phyloP scores from a whole-genome alignment of 2,797 vertebrate species.

The Danio choprae region DNA sequence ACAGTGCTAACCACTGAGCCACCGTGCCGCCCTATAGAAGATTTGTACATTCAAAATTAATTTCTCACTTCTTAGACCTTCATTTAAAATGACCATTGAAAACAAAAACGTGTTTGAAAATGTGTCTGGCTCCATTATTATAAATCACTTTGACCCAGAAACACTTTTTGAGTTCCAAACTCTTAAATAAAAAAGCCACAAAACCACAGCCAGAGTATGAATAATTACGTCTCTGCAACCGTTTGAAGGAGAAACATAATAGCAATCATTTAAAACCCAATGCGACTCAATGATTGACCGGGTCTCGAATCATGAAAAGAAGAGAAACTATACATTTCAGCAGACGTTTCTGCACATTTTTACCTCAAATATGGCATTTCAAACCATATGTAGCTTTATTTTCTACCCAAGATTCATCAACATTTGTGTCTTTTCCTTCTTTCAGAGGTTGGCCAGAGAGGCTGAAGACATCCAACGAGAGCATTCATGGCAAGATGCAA shows the following conservation, averaged over 20 bases:
- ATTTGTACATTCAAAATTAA: background rate
- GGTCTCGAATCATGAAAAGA: background rate
- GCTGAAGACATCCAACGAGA: conserved; percentile 94
- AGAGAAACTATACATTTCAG: background rate
- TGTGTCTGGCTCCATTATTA: background rate
- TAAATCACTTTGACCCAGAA: conserved; percentile 24
- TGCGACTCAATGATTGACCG: background rate
- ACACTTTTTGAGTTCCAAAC: conserved; percentile 4
- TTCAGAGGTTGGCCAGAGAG: conserved; percentile 89
- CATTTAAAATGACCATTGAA: background rate
- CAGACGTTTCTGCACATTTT: background rate
- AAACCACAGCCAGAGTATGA: background rate
- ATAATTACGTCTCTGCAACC: background rate
- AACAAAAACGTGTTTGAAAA: background rate
- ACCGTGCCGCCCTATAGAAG: too few relatives aligned
- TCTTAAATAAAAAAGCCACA: conserved; percentile 1
- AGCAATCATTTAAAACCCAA: background rate
- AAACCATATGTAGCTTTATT: conserved; percentile 45
- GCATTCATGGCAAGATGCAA: conserved; percentile 93
- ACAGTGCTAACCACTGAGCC: too few relatives aligned
- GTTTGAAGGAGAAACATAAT: background rate
- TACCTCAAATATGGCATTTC: background rate
- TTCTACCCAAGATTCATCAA: conserved; percentile 59
- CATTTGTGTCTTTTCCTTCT: conserved; percentile 64
- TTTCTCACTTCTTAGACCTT: background rate